A percentile compares a stretch with the other conserved stretches of the same genome.
These are phyloP conservation scores for Limenitis camilla DNA, from an alignment of 2,888 invertebrate genomes.

Conservation along the genomic window DNA sequence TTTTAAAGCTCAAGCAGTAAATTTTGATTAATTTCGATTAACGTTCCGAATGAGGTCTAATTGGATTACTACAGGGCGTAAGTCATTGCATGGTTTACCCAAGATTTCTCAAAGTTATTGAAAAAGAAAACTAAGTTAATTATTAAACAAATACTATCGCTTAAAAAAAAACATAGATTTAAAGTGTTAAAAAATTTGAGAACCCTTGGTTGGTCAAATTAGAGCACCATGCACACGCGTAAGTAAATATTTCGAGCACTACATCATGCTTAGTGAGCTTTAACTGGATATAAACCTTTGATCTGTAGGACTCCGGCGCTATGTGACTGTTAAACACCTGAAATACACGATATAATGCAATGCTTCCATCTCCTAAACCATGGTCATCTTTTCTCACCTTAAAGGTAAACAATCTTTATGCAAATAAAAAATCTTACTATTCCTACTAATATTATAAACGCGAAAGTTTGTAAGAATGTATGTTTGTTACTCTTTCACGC, in stretches of 20 bases:
- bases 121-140: background rate
- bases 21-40: conserved; percentile 16
- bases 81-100: conserved; percentile 30
- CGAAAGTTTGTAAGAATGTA: too few relatives aligned
- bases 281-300: conserved; percentile 85
- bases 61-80: conserved; percentile 7
- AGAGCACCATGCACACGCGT: conserved; percentile 52
- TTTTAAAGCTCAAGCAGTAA: conserved; percentile 23
- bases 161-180: background rate
- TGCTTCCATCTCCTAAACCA: conserved; percentile 45
- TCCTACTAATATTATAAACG: too few relatives aligned
- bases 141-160: background rate
- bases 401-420: too few relatives aligned
- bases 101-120: conserved; percentile 1
- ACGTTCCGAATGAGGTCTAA: conserved; percentile 11
- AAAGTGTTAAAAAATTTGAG: background rate
- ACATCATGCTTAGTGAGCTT: conserved; percentile 67
- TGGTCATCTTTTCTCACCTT: too few relatives aligned
- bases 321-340: conserved; percentile 97
- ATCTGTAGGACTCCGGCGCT: conserved; percentile 93
- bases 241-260: conserved; percentile 47
- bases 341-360: conserved; percentile 76
- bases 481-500: too few relatives aligned
- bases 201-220: background rate
- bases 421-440: too few relatives aligned